A percentile compares a stretch with the other conserved stretches of the same genome.
These are phyloP conservation scores for Netelia inedita DNA, from an alignment of 2,888 invertebrate species.

Conservation along the genomic window DNA sequence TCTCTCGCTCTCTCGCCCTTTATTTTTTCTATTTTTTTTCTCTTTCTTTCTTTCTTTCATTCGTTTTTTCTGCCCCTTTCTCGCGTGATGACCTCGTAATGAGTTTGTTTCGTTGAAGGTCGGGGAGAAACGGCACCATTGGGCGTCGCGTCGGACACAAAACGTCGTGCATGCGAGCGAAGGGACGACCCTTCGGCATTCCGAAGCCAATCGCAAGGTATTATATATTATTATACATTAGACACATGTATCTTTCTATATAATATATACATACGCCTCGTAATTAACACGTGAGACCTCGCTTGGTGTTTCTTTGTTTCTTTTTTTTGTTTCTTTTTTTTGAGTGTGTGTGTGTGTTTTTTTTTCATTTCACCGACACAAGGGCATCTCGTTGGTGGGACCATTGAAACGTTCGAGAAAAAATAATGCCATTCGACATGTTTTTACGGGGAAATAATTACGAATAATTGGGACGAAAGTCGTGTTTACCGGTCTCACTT, in stretches of 20 bases:
- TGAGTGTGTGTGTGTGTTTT: too few relatives aligned
- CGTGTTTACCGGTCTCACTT: not conserved
- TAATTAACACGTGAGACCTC: conserved; percentile 50
- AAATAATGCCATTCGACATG: too few relatives aligned
- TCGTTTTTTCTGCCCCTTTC: conserved; percentile 15
- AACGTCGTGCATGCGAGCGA: not conserved
- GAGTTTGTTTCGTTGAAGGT: conserved; percentile 54
- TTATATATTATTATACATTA: conserved; percentile 19
- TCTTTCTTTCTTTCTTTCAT: not conserved
- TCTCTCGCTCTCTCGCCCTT: conserved; percentile 3
- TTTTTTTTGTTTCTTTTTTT: too few relatives aligned
- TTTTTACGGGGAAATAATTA: not conserved
- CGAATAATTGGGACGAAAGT: not conserved
- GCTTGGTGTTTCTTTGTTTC: not conserved
- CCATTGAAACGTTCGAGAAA: too few relatives aligned
- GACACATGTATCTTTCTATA: not conserved
- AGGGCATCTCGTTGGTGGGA: too few relatives aligned
- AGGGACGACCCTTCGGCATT: conserved; percentile 30
- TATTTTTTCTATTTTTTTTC: not conserved
- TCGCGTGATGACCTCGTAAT: conserved; percentile 58
- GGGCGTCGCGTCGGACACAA: not conserved
- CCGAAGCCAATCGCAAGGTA: conserved; percentile 42
- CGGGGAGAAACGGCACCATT: not conserved
- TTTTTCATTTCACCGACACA: too few relatives aligned
- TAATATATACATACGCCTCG: conserved; percentile 6